Base-by-base conservation (phyloP, 2,888 invertebrate genomes). In the Amiota minor region DNA sequence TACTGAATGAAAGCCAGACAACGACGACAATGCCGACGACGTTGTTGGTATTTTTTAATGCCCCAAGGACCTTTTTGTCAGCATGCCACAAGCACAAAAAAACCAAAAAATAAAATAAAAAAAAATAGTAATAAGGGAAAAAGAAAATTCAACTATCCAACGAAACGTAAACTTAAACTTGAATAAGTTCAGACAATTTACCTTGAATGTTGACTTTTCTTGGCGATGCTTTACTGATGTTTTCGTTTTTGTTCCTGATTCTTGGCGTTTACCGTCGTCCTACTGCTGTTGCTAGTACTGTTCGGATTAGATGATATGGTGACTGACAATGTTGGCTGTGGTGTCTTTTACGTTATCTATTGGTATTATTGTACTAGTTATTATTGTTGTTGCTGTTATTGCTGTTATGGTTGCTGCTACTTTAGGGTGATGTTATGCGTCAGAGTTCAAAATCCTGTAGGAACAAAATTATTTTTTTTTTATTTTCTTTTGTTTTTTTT, bases 391-490 rank as follows among this genome's bases (percentile, higher is more conserved):
- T 71, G 73, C 62, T 73, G 74, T 72, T 73, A 61, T 61, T 68
- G 74, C 20, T 70, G 55, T 64, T 75, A 75, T 78, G 71, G 76
- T 70, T 79, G 73, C 74, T 80, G 69, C 74, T 75, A 71, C 71
- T 75, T 67, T 65, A 74, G 81, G 81, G 76, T 81, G 81, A 79
- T 81, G 79, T 81, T 81, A 74, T 80, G 80, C 81, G 79, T 78
- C 81, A 81, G 78, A 79, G 78, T 81, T 4, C 35, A 35, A 35
- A 78, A 80, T 86, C 86, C 88, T 87, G 80, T 70, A 75, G 81
- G 80, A 76, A 76, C 76, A 74, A 55, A 9, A 69, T 73, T 47
- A 61, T 47, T 61, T 65, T 72, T 49, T 67, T 65, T 71, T 69
- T 69, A n/a, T 35, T 55, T 9, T 50, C 9, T 14, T 53, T 77